phyloP scores from a whole-genome alignment of 2,888 invertebrate species.

The Aleiodes testaceus region DNA sequence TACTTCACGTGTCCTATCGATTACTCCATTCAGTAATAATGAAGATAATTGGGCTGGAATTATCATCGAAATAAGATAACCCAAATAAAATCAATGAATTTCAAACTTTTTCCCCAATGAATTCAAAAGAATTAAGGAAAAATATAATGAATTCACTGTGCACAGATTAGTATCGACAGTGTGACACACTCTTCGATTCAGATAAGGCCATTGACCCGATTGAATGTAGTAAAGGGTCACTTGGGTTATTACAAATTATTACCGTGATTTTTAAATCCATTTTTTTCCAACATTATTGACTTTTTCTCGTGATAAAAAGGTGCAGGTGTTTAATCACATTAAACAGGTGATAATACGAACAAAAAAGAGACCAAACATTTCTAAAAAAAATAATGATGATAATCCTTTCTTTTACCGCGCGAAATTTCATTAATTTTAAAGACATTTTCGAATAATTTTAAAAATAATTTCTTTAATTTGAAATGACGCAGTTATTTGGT shows the following conservation, averaged over 20 bases:
- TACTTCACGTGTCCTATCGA: constrained; percentile 26
- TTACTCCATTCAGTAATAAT: constrained; percentile 15
- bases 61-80: constrained; percentile 10
- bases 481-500: too few species aligned
- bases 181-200: constrained; percentile 27
- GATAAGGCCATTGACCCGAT: constrained; percentile 36
- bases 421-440: too few species aligned
- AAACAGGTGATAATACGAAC: too few species aligned
- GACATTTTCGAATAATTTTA: too few species aligned
- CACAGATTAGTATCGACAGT: constrained; percentile 8
- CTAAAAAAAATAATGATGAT: too few species aligned
- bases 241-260: constrained; percentile 38
- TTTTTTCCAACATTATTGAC: background rate
- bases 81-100: constrained; percentile 3
- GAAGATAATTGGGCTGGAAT: background rate
- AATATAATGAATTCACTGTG: constrained; percentile 4
- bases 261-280: constrained; percentile 22
- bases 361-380: too few species aligned
- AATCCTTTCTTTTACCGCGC: too few species aligned
- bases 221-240: constrained; percentile 28
- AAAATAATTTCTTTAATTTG: too few species aligned
- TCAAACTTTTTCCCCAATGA: background rate
- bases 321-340: too few species aligned
- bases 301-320: too few species aligned
- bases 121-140: background rate